Base-by-base conservation (phyloP, 2,888 invertebrate genomes). In the Neoaliturus tenellus region DNA sequence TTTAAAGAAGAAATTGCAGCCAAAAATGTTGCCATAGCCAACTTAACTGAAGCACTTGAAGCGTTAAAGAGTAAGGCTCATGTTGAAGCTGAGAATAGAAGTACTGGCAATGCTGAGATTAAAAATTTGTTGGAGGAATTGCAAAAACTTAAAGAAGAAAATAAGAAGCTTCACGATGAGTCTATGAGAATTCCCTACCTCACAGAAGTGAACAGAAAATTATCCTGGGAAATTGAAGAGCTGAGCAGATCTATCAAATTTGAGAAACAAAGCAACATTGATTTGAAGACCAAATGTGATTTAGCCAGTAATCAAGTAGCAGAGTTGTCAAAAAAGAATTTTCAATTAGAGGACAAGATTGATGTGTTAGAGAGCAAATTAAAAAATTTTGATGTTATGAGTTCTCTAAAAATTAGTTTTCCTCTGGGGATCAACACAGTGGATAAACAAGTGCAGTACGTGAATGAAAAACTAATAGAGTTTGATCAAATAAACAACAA, bases 151-250 rank as follows among this genome's bases (percentile, higher is more conserved):
- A 31, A 55, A 33, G 55, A 78, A 33, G 78, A 48, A 51, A 51
- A 55, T 23, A 17, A 4, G n/a, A 4, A 55, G 17, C 48, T 78
- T 71, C 41, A 39, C 10, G 14, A 31, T 31, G 35, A 71, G 35
- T 33, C 71, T 17, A 39, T 20, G 0, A 39, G 39, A 71, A 35
- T 71, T 39, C 2, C 31, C 10, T 31, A 67, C 6, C 67, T 73
- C 41, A 75, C 44, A 12, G 39, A 28, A 48, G 41, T 55, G 2
- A 78, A 78, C 25, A 55, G 55, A 55, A 55, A 78, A 35, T 33
- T 55, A 28, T 78, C 78, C 17, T 55, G 28, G 55, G 78, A 78
- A 78, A 78, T 78, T 20, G 78, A 78, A 78, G 78, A 78, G 8
- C 78, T 78, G 5, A 78, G 55, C 23, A 51, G 78, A 33, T 55